Base-by-base conservation (phyloP, 2,113 vertebrate species). In the Xenopus borealis region DNA sequence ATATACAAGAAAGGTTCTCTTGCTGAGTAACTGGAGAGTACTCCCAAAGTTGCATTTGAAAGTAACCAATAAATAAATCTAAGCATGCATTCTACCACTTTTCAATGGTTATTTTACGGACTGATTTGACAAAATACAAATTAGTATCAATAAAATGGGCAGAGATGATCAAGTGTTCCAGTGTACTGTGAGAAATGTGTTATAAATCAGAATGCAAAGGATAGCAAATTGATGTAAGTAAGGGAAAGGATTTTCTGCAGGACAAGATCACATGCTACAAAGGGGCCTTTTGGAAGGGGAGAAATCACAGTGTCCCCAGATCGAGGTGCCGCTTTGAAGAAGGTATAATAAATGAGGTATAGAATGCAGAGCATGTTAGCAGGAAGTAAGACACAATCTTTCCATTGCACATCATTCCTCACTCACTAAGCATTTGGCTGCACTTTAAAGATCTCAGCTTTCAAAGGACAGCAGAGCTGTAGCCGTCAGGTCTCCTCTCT, bases 361-460 rank as follows among this genome's bases (percentile, higher is more conserved):
- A 77, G 59, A 68, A 77, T 77, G 74, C 74, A 70, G 74, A 77
- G 74, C 74, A 77, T 77, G 66, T 77, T 77, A 77, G 74, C 74
- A 77, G 74, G 74, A 77, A 77, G 74, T 77, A 69, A 77, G 74
- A 77, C 74, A 77, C 74, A 77, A 77, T 77, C 74, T 77, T 77
- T 77, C 74, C 74, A 77, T 70, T 70, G 74, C 74, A 70, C 74
- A 70, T 77, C 74, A 70, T 77, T 77, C 74, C 74, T 77, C 74
- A 77, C 74, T 77, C 67, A 70, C 74, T 77, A 70, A 77, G 74
- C 74, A 77, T 77, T 77, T 77, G 74, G 74, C 74, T 70, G 67
- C 67, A 77, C 66, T 77, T 77, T 70, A 77, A 77, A 77, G 74
- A 70, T 77, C 74, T 77, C 74, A 77, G 74, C 74, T 77, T 77